Evolutionary conservation across 2,888 invertebrate species (phyloP).

Genomic region (Sisyra nigra): DNA sequence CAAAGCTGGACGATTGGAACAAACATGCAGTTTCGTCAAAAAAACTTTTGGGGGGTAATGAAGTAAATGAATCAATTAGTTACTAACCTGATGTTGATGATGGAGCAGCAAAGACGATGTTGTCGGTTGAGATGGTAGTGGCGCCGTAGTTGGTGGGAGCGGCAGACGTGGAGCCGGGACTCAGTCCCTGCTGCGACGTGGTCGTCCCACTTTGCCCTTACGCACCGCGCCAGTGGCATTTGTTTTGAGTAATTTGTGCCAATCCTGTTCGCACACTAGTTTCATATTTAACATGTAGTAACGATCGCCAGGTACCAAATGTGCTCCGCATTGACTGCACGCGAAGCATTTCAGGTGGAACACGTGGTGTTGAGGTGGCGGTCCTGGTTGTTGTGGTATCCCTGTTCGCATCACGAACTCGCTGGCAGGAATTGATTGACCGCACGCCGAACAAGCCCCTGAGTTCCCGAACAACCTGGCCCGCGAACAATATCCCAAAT

Average conservation of each 20-base stretch:
- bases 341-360: constrained; percentile 94
- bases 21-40: too few relatives aligned
- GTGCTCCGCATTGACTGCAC: constrained; percentile 83
- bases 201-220: constrained; percentile 80
- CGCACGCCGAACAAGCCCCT: constrained; percentile 83
- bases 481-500: too few relatives aligned
- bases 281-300: constrained; percentile 77
- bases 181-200: constrained; percentile 82
- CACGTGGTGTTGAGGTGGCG: constrained; percentile 47
- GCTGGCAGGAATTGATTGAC: constrained; percentile 81
- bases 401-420: constrained; percentile 85
- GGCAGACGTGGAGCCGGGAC: constrained; percentile 21
- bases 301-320: constrained; percentile 83
- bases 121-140: neutral
- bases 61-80: neutral
- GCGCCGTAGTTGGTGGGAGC: neutral
- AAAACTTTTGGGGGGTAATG: neutral
- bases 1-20: too few relatives aligned
- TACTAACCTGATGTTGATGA: constrained; percentile 5
- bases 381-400: constrained; percentile 27
- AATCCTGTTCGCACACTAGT: constrained; percentile 89
- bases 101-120: constrained; percentile 1
- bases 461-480: constrained; percentile 79
- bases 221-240: constrained; percentile 45
- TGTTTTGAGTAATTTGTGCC: constrained; percentile 72